phyloP scores from a whole-genome alignment of 2,113 vertebrate genomes.

The Sakesphorus luctuosus region DNA sequence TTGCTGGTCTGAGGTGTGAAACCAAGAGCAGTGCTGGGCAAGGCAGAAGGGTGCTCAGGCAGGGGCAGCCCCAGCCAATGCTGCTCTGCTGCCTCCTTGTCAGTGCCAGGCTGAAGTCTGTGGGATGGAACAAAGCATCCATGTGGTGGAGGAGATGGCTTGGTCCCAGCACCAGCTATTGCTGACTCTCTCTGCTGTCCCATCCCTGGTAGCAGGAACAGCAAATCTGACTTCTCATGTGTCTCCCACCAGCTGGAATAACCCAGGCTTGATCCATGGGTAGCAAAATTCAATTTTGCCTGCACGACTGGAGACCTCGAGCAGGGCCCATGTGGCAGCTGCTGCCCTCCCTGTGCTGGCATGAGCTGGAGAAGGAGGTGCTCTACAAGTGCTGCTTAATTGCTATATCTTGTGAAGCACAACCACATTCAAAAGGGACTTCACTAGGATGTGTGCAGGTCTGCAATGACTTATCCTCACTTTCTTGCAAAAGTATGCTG shows the following conservation, averaged over 20 bases:
- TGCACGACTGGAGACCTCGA: neutral
- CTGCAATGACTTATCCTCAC: neutral
- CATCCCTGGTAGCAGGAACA: neutral
- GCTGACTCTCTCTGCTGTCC: neutral
- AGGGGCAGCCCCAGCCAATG: neutral
- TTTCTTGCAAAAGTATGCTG: neutral
- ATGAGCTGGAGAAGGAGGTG: neutral
- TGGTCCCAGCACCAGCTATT: neutral
- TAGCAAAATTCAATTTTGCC: conserved; percentile 14
- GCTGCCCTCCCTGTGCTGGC: neutral
- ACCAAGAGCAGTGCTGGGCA: neutral
- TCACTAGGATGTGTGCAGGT: neutral
- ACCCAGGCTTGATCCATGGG: neutral
- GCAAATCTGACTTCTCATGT: neutral
- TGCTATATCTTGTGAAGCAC: neutral
- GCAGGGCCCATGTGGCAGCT: neutral
- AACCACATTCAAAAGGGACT: neutral
- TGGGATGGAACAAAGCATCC: rapidly evolving
- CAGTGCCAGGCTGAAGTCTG: neutral
- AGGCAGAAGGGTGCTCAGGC: neutral
- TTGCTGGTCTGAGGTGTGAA: neutral
- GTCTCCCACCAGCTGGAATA: conserved; percentile 12
- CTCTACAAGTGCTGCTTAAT: neutral
- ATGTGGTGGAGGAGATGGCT: neutral
- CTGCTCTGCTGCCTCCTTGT: neutral